Base-by-base conservation (phyloP, 2,113 vertebrate genomes). In the Larimichthys polyactis region DNA sequence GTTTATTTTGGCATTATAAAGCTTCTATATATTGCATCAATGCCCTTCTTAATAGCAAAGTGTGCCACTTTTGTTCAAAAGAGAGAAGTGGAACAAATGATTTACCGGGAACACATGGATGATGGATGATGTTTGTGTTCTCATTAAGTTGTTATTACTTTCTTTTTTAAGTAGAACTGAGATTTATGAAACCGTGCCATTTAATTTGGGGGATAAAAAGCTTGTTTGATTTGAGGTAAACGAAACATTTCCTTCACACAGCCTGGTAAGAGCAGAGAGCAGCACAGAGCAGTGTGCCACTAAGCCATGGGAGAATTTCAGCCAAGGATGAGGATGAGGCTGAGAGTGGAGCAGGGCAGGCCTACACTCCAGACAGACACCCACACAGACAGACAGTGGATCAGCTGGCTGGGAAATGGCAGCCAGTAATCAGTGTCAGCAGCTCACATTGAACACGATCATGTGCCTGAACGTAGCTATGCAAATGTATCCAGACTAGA, bases 381-480 rank as follows among this genome's bases (percentile, higher is more conserved):
- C 6, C 32, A 36, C 5, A 36, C 32, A 36, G 5, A 36, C 32
- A 36, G 6, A 80, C 60, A 19, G 64, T 15, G 51, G 78, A 78
- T 81, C 69, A 81, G 83, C 67, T 46, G 82, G 58, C 70, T 75
- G 27, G 63, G 63, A 71, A 51, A 44, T 0, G 4, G 24, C 75
- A 64, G 66, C 11, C 68, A 63, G 68, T 85, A 69, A 90, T 83
- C 75, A 68, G 76, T 71, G 51, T 75, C 68, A 58, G 57, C 69
- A 69, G 44, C 63, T 83, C 70, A 68, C 46, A 62, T 29, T 10
- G 40, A 60, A 15, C n/a, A 10, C 5, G 1, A 65, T 75, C 75
- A 59, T 24, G 24, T 68, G 78, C 59, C 40, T 78, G 40, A 64
- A 29, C 32, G 52, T 15, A 27, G 67, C 60, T 60, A 4, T 70